Evolutionary conservation across 2,113 vertebrate genomes (phyloP), one percentile per base, ranked within the genome.

Genomic region (Ictalurus furcatus): DNA sequence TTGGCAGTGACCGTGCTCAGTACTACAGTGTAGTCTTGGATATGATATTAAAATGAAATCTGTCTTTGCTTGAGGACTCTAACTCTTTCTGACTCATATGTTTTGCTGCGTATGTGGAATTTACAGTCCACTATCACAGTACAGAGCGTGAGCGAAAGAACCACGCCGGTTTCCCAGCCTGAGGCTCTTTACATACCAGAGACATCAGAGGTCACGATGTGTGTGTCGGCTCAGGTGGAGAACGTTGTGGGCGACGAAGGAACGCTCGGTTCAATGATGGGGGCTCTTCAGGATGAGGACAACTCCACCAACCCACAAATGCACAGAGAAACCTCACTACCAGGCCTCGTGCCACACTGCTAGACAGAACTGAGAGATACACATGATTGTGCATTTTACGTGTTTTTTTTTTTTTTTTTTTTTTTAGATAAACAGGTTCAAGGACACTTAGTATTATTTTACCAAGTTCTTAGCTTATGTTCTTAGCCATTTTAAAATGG

Each of bases 271-370:
- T 93, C 92, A 71, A 88, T 89, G 92, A 86, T 87, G 0, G 90
- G 90, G 17, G 87, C 88, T 0, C 91, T 92, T 37, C 90, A 93
- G 48, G 91, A 88, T 14, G 91, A 89, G 56, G 30, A 58, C 34
- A 9, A 28, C 19, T 54, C 30, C 1, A 11, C 61, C 69, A 61
- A 58, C 48, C 67, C 73, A 5, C 9, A n/a, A 0, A 71, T 63
- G 0, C 23, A 79, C 80, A 90, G 91, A 86, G 92, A 54, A 0
- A 90, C 94, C 21, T 34, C 92, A 58, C 93, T 96, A 19, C 96
- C 96, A 2, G 96, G 95, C 3, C 95, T 93, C 67, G 92, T 96
- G 67, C 91, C 69, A 1, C 92, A 91, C 67, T 85, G 83, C 48
- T 93, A 89, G 88, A 19, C 58, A 54, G 23, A 61, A 76, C 37